Evolutionary conservation across 2,888 invertebrate species (phyloP).

Genomic region (Automeris io): DNA sequence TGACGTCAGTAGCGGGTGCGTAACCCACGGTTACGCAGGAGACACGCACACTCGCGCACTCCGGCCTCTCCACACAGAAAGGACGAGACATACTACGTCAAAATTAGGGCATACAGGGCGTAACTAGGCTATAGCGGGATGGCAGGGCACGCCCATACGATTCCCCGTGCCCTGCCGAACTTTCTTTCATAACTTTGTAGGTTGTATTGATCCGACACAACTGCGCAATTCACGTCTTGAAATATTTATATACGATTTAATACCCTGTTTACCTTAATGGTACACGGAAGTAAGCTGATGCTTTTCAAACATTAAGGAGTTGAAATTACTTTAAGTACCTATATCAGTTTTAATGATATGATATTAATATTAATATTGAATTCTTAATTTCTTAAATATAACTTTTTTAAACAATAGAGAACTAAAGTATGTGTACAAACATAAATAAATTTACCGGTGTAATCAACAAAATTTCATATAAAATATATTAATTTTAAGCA

Average conservation of each 20-base stretch:
- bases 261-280: conserved; percentile 10
- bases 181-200: conserved; percentile 75
- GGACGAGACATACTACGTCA: conserved; percentile 53
- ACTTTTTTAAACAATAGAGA: no score
- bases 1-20: conserved; percentile 11
- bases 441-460: no score
- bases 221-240: conserved; percentile 69
- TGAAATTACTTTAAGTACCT: no score
- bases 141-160: conserved; percentile 65
- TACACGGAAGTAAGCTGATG: no score
- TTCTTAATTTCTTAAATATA: no score
- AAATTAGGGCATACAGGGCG: conserved; percentile 76
- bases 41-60: conserved; percentile 45
- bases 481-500: no score
- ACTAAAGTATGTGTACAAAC: no score
- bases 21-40: conserved; percentile 28
- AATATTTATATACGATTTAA: conserved; percentile 36
- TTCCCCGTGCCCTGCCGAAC: conserved; percentile 69
- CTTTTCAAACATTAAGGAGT: no score
- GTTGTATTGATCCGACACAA: conserved; percentile 72
- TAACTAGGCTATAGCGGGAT: conserved; percentile 73
- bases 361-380: no score
- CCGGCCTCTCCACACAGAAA: conserved; percentile 29
- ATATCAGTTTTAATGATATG: no score
- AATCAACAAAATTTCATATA: no score